Evolutionary conservation across 2,797 vertebrate species (phyloP).

Genomic region (Microchirus variegatus): DNA sequence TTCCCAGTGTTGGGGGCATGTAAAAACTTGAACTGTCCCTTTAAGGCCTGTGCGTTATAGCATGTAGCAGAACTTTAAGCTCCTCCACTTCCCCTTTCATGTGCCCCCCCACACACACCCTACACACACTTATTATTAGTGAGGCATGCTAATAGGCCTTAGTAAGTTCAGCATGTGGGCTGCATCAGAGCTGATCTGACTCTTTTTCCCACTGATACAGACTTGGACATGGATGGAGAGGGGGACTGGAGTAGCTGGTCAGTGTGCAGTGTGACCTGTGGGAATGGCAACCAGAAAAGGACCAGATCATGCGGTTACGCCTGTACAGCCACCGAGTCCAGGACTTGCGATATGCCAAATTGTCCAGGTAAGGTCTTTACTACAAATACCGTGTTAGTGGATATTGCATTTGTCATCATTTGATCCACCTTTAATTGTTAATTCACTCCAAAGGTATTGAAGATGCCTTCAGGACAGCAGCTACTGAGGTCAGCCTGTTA

Average conservation of each 20-base stretch:
- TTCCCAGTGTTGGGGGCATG: no score
- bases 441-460: conserved; percentile 86
- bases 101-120: background rate
- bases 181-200: conserved; percentile 70
- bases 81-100: conserved; percentile 57
- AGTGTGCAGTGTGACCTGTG: conserved; percentile 90
- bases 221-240: conserved; percentile 89
- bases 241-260: conserved; percentile 96
- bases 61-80: conserved; percentile 56
- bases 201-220: conserved; percentile 69
- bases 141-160: conserved; percentile 75
- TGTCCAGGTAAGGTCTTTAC: conserved; percentile 86
- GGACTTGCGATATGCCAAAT: conserved; percentile 91
- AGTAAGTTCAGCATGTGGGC: conserved; percentile 81
- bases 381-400: background rate
- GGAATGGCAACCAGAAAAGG: conserved; percentile 92
- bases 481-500: conserved; percentile 94
- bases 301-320: conserved; percentile 93
- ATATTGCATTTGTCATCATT: conserved; percentile 18
- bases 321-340: conserved; percentile 93
- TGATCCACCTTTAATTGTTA: conserved; percentile 22
- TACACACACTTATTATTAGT: conserved; percentile 71
- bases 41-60: no score
- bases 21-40: no score
- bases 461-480: conserved; percentile 95